A percentile compares a stretch with the other conserved stretches of the same genome.
Evolutionary conservation across 2,888 invertebrate species (phyloP).

Genomic region (Idaea biselata): DNA sequence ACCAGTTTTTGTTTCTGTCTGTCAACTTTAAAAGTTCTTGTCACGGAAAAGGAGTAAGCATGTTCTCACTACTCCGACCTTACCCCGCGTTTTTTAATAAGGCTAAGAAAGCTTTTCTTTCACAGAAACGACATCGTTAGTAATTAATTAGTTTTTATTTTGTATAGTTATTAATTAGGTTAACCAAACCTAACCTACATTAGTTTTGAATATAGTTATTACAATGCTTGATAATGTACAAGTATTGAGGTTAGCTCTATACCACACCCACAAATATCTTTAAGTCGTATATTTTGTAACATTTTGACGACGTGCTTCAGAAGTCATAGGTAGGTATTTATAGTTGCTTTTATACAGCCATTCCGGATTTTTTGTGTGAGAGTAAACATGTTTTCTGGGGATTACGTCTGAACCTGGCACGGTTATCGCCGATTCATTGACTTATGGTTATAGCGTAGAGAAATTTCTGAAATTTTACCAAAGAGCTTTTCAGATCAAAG

Average conservation of each 20-base stretch:
- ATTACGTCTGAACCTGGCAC: not conserved
- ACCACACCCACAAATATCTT: not conserved
- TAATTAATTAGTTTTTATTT: no score
- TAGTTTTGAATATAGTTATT: no score
- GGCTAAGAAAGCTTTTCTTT: no score
- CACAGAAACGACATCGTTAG: no score
- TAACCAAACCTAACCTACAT: no score
- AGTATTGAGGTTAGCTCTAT: not conserved
- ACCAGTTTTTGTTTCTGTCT: no score
- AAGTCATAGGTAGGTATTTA: constrained; percentile 22
- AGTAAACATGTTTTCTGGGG: not conserved
- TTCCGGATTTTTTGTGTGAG: not conserved
- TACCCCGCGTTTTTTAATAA: no score
- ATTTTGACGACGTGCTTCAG: constrained; percentile 25
- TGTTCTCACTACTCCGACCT: no score
- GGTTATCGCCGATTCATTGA: constrained; percentile 1
- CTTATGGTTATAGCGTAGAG: not conserved
- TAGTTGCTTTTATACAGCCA: not conserved
- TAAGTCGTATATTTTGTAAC: constrained; percentile 24
- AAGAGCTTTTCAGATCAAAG: not conserved
- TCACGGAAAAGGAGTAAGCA: no score
- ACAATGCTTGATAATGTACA: not conserved
- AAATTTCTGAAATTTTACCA: not conserved
- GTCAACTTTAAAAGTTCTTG: no score
- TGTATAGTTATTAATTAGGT: no score